These are phyloP conservation scores for Rhinolophus sinicus DNA, from an alignment of 2,113 vertebrate genomes.

Conservation along the genomic window DNA sequence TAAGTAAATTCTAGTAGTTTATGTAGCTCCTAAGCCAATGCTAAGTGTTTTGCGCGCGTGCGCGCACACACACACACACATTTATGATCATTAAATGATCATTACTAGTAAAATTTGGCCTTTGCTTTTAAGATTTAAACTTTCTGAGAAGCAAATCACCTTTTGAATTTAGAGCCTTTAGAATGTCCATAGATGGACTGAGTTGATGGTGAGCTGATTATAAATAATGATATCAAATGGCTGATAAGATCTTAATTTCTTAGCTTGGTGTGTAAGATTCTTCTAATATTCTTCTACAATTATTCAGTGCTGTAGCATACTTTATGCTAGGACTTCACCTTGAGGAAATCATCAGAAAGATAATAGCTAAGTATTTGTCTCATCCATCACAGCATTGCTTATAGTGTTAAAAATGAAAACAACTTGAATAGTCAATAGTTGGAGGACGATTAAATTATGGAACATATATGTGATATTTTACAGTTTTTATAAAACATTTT, in stretches of 20 bases:
- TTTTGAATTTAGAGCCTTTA: conserved; percentile 26
- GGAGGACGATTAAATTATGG: conserved; percentile 29
- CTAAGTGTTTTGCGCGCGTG: neutral
- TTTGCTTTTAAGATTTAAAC: conserved; percentile 39
- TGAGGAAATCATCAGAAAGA: neutral
- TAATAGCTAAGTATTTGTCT: neutral
- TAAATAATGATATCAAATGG: conserved; percentile 18
- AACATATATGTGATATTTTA: neutral
- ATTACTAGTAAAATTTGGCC: neutral
- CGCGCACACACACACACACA: neutral
- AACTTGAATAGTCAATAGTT: neutral
- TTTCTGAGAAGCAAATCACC: neutral
- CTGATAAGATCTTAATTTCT: conserved; percentile 22
- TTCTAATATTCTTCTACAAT: neutral
- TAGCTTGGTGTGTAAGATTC: neutral
- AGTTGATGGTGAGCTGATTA: neutral
- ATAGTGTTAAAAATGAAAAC: conserved; percentile 10
- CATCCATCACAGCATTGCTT: neutral
- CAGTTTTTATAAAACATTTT: neutral
- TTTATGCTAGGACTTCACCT: conserved; percentile 18
- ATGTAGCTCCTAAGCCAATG: neutral
- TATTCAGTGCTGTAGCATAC: neutral
- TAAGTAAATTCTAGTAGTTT: conserved; percentile 83
- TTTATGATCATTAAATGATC: neutral
- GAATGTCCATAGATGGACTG: neutral